Base-by-base conservation (phyloP, 1,140 invertebrate species). In the Galleria mellonella region DNA sequence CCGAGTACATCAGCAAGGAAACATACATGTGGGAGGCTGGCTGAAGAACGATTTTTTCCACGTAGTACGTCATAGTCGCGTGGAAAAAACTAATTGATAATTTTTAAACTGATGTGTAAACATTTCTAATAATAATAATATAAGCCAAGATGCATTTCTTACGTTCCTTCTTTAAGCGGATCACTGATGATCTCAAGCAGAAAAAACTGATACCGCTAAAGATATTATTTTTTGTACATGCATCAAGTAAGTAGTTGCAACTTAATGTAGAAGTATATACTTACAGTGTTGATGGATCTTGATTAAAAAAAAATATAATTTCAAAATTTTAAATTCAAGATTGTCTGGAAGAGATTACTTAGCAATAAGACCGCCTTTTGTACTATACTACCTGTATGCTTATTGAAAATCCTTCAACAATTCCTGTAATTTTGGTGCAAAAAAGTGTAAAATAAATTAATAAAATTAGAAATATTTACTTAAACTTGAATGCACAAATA, bases 201-300 rank as follows among this genome's bases (percentile, higher is more conserved):
- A 92, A 92, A 62, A 89, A 94, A 68, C 75, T 94, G 5, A 78
- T 93, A 47, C 91, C 92, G 1, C 62, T 94, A 12, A 94, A 94
- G 72, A 76, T 94, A 47, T 87, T 94, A 46, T 94, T 93, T 74
- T 93, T 94, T 64, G 91, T 94, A 13, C 91, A 94, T 79, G 89
- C 91, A 12, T 93, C 92, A 15, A 94, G 93, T 94, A 88, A 92
- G 91, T 83, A 55, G 11, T 11, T n/a, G 6, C 10, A 32, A 6
- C 6, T 8, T n/a, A n/a, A n/a, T n/a, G n/a, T n/a, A n/a, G n/a
- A n/a, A n/a, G 17, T 23, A 6, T 23, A 23, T 23, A 23, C 2
- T 23, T 23, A 23, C 6, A 23, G 17, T 23, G 6, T n/a, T n/a
- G n/a, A n/a, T n/a, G n/a, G n/a, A n/a, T n/a, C n/a, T n/a, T n/a